phyloP scores from a whole-genome alignment of 2,113 vertebrate species.

The Pseudorectes ferrugineus region DNA sequence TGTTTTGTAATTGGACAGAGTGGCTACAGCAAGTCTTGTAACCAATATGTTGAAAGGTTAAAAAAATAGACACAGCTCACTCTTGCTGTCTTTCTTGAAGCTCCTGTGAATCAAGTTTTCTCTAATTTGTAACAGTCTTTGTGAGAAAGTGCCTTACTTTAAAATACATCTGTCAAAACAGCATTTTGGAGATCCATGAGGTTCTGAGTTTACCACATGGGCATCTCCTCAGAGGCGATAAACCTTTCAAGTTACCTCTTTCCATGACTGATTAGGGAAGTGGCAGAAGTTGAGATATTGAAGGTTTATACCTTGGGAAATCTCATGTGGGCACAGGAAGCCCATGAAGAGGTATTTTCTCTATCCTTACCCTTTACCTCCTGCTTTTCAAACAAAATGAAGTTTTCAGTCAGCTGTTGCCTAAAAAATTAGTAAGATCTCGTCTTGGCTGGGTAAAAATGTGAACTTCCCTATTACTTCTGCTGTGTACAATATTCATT shows the following conservation, averaged over 20 bases:
- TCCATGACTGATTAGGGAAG: background rate
- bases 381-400: background rate
- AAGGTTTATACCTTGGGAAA: background rate
- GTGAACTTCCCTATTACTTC: background rate
- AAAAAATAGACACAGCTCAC: background rate
- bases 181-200: background rate
- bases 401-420: background rate
- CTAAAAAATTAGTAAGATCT: background rate
- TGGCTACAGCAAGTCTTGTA: background rate
- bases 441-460: background rate
- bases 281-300: background rate
- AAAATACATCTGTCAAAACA: background rate
- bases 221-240: background rate
- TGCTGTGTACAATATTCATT: background rate
- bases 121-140: background rate
- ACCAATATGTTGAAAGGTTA: constrained; percentile 13
- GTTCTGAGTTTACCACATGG: background rate
- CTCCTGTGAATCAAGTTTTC: background rate
- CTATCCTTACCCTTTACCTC: background rate
- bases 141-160: background rate
- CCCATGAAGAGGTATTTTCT: background rate
- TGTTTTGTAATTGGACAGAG: background rate
- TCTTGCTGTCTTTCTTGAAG: background rate
- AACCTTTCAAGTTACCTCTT: background rate
- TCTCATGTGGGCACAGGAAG: background rate